Evolutionary conservation across 2,888 invertebrate genomes (phyloP).

Genomic region (Athalia circularis): DNA sequence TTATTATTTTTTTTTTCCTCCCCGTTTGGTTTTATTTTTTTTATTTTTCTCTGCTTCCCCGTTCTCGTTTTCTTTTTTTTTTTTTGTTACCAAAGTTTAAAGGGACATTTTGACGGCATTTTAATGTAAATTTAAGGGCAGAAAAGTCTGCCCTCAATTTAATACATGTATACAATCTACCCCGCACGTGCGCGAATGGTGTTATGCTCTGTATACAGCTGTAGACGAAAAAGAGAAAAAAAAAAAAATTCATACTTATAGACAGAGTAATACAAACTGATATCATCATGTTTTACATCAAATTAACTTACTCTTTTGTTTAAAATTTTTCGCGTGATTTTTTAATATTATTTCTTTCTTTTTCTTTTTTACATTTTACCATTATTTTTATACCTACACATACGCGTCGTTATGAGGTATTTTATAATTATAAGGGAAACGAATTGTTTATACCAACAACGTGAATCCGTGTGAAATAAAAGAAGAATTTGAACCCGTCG

Average conservation of each 20-base stretch:
- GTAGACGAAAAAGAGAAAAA: no score
- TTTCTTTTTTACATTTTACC: no score
- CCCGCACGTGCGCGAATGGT: neutral
- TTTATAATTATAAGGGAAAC: neutral
- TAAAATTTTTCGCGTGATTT: no score
- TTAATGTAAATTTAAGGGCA: slow-evolving; percentile 36
- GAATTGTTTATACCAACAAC: neutral
- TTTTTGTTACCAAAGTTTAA: neutral
- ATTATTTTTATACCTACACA: no score
- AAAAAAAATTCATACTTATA: no score
- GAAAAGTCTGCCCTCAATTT: slow-evolving; percentile 10
- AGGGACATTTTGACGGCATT: slow-evolving; percentile 21
- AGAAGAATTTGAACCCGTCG: neutral
- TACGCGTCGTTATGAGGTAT: no score
- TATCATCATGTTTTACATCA: no score
- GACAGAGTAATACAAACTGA: no score
- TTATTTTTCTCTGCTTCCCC: neutral
- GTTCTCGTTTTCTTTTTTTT: neutral
- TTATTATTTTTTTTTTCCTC: neutral
- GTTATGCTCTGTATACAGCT: neutral
- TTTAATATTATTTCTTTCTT: no score
- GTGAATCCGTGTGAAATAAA: slow-evolving; percentile 23
- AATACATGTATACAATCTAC: slow-evolving; percentile 4
- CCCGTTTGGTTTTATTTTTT: neutral
- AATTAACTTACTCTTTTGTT: no score